Evolutionary conservation across 2,888 invertebrate genomes (phyloP).

Genomic region (Nematopogon swammerdamellus): DNA sequence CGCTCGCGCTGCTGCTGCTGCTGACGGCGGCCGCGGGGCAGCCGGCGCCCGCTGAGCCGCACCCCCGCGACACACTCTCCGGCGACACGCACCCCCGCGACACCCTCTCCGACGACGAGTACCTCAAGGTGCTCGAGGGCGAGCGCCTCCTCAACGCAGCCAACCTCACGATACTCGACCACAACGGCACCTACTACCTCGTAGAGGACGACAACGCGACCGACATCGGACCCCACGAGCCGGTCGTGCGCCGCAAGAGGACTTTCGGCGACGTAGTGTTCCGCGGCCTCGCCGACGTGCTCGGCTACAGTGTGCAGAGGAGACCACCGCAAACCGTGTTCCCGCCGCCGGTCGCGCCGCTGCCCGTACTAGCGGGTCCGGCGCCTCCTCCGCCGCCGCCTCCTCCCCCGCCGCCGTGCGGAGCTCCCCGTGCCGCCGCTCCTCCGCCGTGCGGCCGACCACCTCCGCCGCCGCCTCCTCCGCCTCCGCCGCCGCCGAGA

Average conservation of each 20-base stretch:
- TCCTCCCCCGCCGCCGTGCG: slow-evolving; percentile 17
- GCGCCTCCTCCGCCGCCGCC: slow-evolving; percentile 19
- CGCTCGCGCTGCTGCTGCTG: slow-evolving; percentile 21
- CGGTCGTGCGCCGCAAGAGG: slow-evolving; percentile 43
- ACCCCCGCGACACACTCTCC: slow-evolving; percentile 6
- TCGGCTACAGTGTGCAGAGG: slow-evolving; percentile 40
- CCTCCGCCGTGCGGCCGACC: slow-evolving; percentile 16
- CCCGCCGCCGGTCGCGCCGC: slow-evolving; percentile 42
- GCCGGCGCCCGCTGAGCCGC: slow-evolving; percentile 14
- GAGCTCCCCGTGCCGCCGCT: slow-evolving; percentile 14
- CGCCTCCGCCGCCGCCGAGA: slow-evolving; percentile 16
- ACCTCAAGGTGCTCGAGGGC: neutral
- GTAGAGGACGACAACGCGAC: slow-evolving; percentile 12
- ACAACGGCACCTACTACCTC: slow-evolving; percentile 15
- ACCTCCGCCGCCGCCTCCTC: slow-evolving; percentile 14
- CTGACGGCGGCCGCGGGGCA: slow-evolving; percentile 12
- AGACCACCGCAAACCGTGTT: slow-evolving; percentile 33
- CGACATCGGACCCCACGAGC: slow-evolving; percentile 26
- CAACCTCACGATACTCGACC: slow-evolving; percentile 6
- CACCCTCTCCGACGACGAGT: slow-evolving; percentile 2
- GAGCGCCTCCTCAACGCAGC: neutral
- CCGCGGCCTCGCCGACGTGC: slow-evolving; percentile 46
- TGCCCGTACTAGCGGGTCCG: slow-evolving; percentile 33
- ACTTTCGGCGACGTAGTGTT: slow-evolving; percentile 51
- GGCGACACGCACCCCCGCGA: neutral